These are phyloP conservation scores for Erynnis tages DNA, from an alignment of 2,888 invertebrate species.

Conservation along the genomic window DNA sequence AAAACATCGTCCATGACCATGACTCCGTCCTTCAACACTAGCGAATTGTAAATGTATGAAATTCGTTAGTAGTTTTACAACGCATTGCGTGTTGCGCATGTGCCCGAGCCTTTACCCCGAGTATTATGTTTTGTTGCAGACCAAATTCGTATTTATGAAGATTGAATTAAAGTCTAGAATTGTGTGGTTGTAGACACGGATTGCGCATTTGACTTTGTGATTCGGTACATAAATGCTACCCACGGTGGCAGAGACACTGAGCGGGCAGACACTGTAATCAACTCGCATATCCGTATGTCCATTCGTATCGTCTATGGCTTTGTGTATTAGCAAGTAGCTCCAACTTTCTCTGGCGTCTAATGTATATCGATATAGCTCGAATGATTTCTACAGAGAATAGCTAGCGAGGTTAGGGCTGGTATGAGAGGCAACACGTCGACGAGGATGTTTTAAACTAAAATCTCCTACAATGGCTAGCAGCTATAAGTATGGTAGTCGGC, in stretches of 20 bases:
- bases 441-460: too few species aligned
- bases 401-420: not conserved
- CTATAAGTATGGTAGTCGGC: too few species aligned
- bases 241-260: slow-evolving; percentile 12
- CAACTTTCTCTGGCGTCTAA: slow-evolving; percentile 1
- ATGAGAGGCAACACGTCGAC: too few species aligned
- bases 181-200: not conserved
- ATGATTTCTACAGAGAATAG: slow-evolving; percentile 9
- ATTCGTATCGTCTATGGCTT: slow-evolving; percentile 12
- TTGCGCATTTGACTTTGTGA: slow-evolving; percentile 15
- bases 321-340: not conserved
- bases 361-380: slow-evolving; percentile 1
- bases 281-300: slow-evolving; percentile 12
- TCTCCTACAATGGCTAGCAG: too few species aligned
- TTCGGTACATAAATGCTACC: slow-evolving; percentile 16
- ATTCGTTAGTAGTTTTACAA: not conserved
- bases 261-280: slow-evolving; percentile 4
- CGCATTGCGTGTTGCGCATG: not conserved
- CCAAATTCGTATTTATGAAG: not conserved
- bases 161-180: slow-evolving; percentile 2
- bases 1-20: too few species aligned
- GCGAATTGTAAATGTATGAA: not conserved
- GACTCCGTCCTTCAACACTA: too few species aligned
- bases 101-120: not conserved
- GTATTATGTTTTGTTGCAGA: not conserved